Evolutionary conservation across 2,888 invertebrate genomes (phyloP).

Genomic region (Drosophila algonquin): DNA sequence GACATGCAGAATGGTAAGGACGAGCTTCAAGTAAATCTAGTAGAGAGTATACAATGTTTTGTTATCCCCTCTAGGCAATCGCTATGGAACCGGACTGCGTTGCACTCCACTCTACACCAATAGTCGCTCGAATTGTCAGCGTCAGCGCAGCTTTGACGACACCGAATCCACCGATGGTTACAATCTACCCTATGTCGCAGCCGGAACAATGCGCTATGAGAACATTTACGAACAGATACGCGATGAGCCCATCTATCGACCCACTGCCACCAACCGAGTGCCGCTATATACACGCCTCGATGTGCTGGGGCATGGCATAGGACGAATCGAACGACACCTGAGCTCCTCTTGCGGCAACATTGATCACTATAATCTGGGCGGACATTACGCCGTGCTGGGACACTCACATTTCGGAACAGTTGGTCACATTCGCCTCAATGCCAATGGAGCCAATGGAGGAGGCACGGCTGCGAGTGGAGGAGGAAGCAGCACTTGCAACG

Average conservation of each 20-base stretch:
- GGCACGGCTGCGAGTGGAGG: background rate
- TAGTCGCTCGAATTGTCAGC: slow-evolving; percentile 68
- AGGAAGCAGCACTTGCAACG: slow-evolving; percentile 52
- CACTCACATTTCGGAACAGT: slow-evolving; percentile 84
- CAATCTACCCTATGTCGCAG: slow-evolving; percentile 80
- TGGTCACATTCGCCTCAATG: slow-evolving; percentile 83
- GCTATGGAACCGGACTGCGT: slow-evolving; percentile 73
- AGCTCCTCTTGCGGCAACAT: slow-evolving; percentile 88
- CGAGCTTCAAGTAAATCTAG: background rate
- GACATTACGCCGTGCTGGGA: slow-evolving; percentile 84
- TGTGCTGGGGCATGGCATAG: slow-evolving; percentile 85
- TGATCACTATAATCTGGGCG: slow-evolving; percentile 84
- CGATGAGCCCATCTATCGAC: slow-evolving; percentile 84
- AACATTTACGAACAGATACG: slow-evolving; percentile 86
- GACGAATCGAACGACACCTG: slow-evolving; percentile 86
- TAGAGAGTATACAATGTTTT: background rate
- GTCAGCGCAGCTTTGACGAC: slow-evolving; percentile 84
- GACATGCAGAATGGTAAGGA: slow-evolving; percentile 81
- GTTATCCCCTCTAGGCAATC: slow-evolving; percentile 57
- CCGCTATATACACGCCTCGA: slow-evolving; percentile 85
- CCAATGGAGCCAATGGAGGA: slow-evolving; percentile 66
- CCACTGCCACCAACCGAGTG: slow-evolving; percentile 63
- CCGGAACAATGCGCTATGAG: slow-evolving; percentile 82
- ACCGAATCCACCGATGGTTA: slow-evolving; percentile 84
- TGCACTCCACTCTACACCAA: slow-evolving; percentile 62